Base-by-base conservation (phyloP, 2,797 vertebrate species). In the Neopelma chrysocephalum region DNA sequence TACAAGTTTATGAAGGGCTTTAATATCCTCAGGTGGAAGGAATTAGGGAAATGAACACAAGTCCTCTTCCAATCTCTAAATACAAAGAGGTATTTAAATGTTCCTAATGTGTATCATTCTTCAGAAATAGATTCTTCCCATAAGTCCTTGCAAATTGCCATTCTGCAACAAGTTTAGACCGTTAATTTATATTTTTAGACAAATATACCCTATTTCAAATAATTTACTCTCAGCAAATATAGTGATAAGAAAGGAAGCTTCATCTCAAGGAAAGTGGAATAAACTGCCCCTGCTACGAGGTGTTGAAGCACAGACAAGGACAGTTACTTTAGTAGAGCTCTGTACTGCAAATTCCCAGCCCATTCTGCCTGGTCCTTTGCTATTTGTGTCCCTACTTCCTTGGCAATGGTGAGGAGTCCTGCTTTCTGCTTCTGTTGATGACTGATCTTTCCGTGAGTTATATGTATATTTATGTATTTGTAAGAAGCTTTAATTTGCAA, bases 281-380 rank as follows among this genome's bases (percentile, higher is more conserved):
- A 57, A 61, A 5, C 23, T 69, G 20, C 15, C 4, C 78, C 22
- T 75, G 27, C 48, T 40, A 32, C 0, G 0, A 56, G 36, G 10
- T 40, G 4, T 2, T 65, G 47, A 69, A 80, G 18, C 14, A 69
- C 17, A 56, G 19, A 9, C 4, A 14, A 2, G 7, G 26, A 31
- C 11, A 57, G 4, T 21, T 87, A 16, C 3, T 38, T 19, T 8
- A 3, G n/a, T 7, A 18, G 0, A 34, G 32, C 3, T 50, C 58
- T 66, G 8, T 32, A 19, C 22, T 47, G 25, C 12, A 70, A 57
- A 47, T 11, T 45, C 38, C 9, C 21, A 56, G 22, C 3, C 15
- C 43, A 0, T 34, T 64, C 32, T 69, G 26, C 20, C 38, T 76
- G 29, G 9, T 47, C 9, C 22, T 83, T 88, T 66, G 15, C 21